Conservation (phyloP, 2,888 invertebrate genomes). For the Tipula lateralis region DNA sequence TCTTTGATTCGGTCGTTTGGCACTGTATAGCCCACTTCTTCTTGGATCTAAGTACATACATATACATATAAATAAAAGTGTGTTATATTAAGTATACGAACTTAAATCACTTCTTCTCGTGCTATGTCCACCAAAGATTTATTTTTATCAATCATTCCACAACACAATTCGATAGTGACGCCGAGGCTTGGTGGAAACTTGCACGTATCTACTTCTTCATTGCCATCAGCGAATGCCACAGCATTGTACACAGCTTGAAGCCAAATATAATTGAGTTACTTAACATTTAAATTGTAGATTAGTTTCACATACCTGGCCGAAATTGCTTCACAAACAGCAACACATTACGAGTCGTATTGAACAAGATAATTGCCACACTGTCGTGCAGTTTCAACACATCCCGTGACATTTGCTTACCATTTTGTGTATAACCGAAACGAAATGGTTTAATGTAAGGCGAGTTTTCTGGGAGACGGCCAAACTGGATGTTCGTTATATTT, state of each 20-base stretch:
- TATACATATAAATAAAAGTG: background rate
- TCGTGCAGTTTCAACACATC: conserved; percentile 79
- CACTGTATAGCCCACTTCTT: conserved; percentile 93
- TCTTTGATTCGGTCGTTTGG: conserved; percentile 58
- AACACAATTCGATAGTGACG: conserved; percentile 86
- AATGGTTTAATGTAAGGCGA: conserved; percentile 72
- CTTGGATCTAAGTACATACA: conserved; percentile 49
- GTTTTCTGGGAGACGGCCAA: conserved; percentile 56
- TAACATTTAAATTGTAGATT: background rate
- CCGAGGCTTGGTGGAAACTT: conserved; percentile 69
- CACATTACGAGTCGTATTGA: conserved; percentile 68
- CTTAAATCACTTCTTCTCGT: conserved; percentile 68
- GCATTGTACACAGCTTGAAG: conserved; percentile 66
- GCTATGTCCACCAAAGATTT: conserved; percentile 72
- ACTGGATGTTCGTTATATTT: conserved; percentile 45
- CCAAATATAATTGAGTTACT: background rate
- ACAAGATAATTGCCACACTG: conserved; percentile 80
- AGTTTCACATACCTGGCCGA: conserved; percentile 62
- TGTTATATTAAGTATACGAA: background rate
- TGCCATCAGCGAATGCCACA: conserved; percentile 52
- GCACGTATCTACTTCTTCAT: conserved; percentile 55
- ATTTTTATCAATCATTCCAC: conserved; percentile 87
- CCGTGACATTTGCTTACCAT: conserved; percentile 70
- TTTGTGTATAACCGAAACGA: conserved; percentile 68
- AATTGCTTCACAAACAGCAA: conserved; percentile 89